A percentile compares a stretch with the other conserved stretches of the same genome.
phyloP scores from a whole-genome alignment of 2,888 invertebrate species.

The Perizoma flavofasciatum region DNA sequence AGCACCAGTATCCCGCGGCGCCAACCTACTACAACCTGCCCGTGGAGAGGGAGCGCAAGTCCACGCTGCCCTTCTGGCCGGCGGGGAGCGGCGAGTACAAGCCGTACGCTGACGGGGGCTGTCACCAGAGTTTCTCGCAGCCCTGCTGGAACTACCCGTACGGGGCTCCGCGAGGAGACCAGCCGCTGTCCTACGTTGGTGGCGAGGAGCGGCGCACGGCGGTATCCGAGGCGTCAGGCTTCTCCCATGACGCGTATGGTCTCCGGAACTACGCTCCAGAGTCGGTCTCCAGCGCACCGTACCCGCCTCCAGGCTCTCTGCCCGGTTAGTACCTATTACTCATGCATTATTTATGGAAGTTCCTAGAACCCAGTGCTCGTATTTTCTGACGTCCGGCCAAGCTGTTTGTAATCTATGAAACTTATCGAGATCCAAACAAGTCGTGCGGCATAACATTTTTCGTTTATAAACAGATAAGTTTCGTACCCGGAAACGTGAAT shows the following conservation, averaged over 20 bases:
- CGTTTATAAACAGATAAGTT: constrained; percentile 73
- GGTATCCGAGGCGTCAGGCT: constrained; percentile 85
- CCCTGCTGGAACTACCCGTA: constrained; percentile 90
- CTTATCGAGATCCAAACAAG: constrained; percentile 68
- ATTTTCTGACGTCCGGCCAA: constrained; percentile 62
- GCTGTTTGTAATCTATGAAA: constrained; percentile 74
- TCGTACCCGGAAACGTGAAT: constrained; percentile 41
- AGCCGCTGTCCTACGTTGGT: constrained; percentile 88
- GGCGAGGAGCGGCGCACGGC: constrained; percentile 88
- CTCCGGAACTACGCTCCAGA: constrained; percentile 90
- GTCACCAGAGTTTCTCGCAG: constrained; percentile 89
- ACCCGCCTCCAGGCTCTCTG: constrained; percentile 90
- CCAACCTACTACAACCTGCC: constrained; percentile 91
- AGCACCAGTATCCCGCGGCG: constrained; percentile 87
- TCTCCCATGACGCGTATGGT: constrained; percentile 90
- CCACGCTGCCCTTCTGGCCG: constrained; percentile 88
- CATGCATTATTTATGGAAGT: constrained; percentile 44
- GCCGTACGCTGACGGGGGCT: constrained; percentile 83
- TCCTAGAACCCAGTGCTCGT: constrained; percentile 58
- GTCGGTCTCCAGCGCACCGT: constrained; percentile 89
- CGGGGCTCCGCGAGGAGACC: constrained; percentile 85
- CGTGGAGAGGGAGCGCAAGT: constrained; percentile 85
- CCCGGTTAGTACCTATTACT: constrained; percentile 78
- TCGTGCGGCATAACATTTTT: constrained; percentile 65
- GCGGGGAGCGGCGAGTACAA: constrained; percentile 85